Conservation (phyloP, 2,888 invertebrate genomes). For the Drosophila yooni region DNA sequence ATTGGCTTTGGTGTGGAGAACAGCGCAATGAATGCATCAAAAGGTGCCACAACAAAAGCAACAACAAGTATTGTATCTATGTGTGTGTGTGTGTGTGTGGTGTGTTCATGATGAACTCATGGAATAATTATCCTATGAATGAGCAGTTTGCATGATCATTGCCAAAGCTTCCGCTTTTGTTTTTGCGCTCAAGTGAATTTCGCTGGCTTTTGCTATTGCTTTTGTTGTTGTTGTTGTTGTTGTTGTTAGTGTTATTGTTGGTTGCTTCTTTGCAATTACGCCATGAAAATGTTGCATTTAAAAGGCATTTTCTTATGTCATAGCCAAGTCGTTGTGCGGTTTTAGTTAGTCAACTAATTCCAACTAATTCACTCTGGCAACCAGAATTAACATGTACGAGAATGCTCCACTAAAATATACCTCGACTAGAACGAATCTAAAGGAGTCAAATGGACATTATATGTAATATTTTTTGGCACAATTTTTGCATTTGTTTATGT, state of each 20-base stretch:
- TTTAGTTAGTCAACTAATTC: conserved; percentile 59
- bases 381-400: neutral
- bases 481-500: neutral
- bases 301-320: conserved; percentile 78
- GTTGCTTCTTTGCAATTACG: conserved; percentile 72
- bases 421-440: neutral
- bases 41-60: conserved; percentile 57
- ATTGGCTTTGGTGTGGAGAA: conserved; percentile 64
- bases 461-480: too few relatives aligned
- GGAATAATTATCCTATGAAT: conserved; percentile 83
- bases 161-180: conserved; percentile 82
- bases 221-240: conserved; percentile 29
- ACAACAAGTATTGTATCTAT: conserved; percentile 5
- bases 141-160: conserved; percentile 82
- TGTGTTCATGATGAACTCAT: conserved; percentile 72
- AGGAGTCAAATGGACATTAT: too few relatives aligned
- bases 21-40: conserved; percentile 63
- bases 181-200: conserved; percentile 68
- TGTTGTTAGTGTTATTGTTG: conserved; percentile 35
- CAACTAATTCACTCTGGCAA: conserved; percentile 48
- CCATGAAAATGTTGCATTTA: conserved; percentile 80
- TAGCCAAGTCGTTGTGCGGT: conserved; percentile 46
- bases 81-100: conserved; percentile 9
- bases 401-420: neutral
- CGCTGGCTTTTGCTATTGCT: conserved; percentile 30